These are phyloP conservation scores for Trissolcus basalis DNA, from an alignment of 1,140 invertebrate genomes.

Conservation along the genomic window DNA sequence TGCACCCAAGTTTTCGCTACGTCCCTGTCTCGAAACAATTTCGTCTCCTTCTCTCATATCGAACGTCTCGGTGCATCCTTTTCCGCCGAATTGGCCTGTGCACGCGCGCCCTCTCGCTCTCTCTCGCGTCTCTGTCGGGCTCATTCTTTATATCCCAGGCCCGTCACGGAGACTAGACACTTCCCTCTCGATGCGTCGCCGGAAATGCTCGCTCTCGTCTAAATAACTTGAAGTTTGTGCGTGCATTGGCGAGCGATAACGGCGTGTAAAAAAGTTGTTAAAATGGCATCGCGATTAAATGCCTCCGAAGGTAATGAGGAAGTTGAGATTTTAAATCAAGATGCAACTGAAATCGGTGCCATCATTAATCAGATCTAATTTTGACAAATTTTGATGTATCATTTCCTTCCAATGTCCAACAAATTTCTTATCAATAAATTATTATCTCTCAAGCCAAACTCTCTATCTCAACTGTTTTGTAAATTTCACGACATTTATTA, in stretches of 20 bases:
- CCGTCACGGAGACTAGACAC: constrained; percentile 42
- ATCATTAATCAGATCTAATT: too few species aligned
- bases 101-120: neutral
- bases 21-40: neutral
- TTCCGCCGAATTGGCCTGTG: constrained; percentile 19
- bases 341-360: constrained; percentile 9
- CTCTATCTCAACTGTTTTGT: too few species aligned
- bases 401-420: too few species aligned
- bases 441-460: too few species aligned
- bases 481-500: too few species aligned
- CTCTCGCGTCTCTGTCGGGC: constrained; percentile 20
- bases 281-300: constrained; percentile 27
- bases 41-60: constrained; percentile 19
- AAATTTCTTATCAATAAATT: too few species aligned
- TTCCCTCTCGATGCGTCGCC: constrained; percentile 46
- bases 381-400: too few species aligned
- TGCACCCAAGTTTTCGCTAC: constrained; percentile 49
- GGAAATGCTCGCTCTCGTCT: constrained; percentile 64
- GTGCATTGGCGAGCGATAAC: constrained; percentile 16
- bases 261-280: constrained; percentile 31
- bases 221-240: constrained; percentile 58
- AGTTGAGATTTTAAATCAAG: constrained; percentile 28
- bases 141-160: constrained; percentile 29
- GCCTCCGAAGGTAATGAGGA: constrained; percentile 26
- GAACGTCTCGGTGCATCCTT: constrained; percentile 37